Evolutionary conservation across 1,140 invertebrate genomes (phyloP).

Genomic region (Cyclina sinensis): DNA sequence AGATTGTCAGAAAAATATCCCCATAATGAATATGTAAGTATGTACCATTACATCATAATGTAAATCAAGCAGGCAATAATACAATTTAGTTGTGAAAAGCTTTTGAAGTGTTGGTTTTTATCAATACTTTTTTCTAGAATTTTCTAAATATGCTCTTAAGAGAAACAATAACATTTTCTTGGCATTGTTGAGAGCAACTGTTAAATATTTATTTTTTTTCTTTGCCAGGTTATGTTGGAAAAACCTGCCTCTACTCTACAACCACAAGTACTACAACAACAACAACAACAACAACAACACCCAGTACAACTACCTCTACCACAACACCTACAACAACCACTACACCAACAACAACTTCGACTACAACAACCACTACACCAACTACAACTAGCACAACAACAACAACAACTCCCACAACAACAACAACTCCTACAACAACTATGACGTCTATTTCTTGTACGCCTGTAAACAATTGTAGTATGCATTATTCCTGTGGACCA

Average conservation of each 20-base stretch:
- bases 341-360: not conserved
- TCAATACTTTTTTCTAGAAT: too few species aligned
- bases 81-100: too few species aligned
- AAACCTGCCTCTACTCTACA: not conserved
- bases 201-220: not conserved
- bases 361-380: not conserved
- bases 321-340: constrained; percentile 20
- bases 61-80: too few species aligned
- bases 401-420: constrained; percentile 9
- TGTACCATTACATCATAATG: too few species aligned
- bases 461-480: constrained; percentile 13
- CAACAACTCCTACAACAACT: constrained; percentile 36
- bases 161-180: too few species aligned
- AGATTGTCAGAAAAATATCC: too few species aligned
- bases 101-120: too few species aligned
- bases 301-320: not conserved
- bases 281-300: constrained; percentile 26
- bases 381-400: not conserved
- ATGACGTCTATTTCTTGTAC: constrained; percentile 47
- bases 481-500: constrained; percentile 30
- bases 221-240: constrained; percentile 11
- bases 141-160: too few species aligned
- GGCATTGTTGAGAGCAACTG: too few species aligned
- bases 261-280: constrained; percentile 6
- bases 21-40: too few species aligned